These are phyloP conservation scores for Ferrisia virgata DNA, from an alignment of 2,888 invertebrate species.

Conservation along the genomic window DNA sequence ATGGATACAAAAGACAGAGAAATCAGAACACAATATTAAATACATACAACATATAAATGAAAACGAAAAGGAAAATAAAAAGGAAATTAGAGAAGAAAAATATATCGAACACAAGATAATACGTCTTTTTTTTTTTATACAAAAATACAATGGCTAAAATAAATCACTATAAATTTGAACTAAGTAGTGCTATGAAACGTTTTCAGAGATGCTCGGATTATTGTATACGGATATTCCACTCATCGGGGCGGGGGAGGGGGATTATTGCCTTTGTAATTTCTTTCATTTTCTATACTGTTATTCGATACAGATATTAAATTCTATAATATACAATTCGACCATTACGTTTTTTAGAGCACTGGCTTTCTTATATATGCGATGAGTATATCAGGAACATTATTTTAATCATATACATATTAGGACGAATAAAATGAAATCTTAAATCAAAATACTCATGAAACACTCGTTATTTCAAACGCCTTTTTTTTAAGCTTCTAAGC, in stretches of 20 bases:
- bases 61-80: background rate
- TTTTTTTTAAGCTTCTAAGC: background rate
- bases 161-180: constrained; percentile 28
- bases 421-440: background rate
- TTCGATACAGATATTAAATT: background rate
- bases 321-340: background rate
- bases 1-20: constrained; percentile 10
- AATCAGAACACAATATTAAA: constrained; percentile 19
- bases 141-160: background rate
- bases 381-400: constrained; percentile 6
- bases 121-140: background rate
- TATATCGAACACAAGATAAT: constrained; percentile 18
- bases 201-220: background rate
- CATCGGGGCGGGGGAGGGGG: no score
- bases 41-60: constrained; percentile 16
- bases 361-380: background rate
- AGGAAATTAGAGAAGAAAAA: background rate
- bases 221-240: background rate
- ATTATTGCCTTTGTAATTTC: background rate
- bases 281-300: background rate
- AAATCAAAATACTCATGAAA: background rate
- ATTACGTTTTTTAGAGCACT: background rate
- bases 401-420: background rate
- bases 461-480: background rate
- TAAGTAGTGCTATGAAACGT: background rate